Base-by-base conservation (phyloP, 92 coral and sea anemone species). In the Zoanthus sociatus region DNA sequence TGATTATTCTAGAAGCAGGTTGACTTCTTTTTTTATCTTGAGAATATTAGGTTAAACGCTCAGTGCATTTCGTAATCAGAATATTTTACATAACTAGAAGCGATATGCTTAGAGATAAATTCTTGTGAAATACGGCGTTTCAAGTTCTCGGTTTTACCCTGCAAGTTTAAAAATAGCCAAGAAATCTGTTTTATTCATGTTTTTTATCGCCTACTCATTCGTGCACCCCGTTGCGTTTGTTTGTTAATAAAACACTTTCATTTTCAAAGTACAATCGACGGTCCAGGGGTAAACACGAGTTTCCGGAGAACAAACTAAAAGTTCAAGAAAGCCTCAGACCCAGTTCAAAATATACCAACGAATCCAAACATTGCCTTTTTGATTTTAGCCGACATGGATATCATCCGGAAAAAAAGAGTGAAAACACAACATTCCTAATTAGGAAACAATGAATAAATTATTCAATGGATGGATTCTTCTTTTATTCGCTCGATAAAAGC, bases 101-200 rank as follows among this genome's bases (percentile, higher is more conserved):
- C 85, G 21, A 66, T 20, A 47, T 37, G 21, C 20, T 81, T 10
- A 20, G 75, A 81, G 73, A 81, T 46, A 81, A 81, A 45, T 42
- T 6, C 45, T 81, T 81, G 75, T 64, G 84, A n/a, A 63, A 79
- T 30, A 48, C n/a, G 79, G 63, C 32, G 73, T 79, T 42, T 79
- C 37, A 37, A 61, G 58, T 79, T 79, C 84, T 11, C 37, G 85
- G 85, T 60, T 81, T 81, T 81, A 81, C 85, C 85, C 85, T 26
- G 76, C 46, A 46, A 64, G 71, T 48, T 50, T 42, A 67, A 47
- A 78, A 81, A 81, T 81, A 81, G 56, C 42, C 20, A 46, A 46
- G 85, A 81, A 64, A 81, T 81, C 46, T 71, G 75, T 2, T 0
- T 33, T 30, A 17, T 44, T 30, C 31, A 26, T 9, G 46, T 69